Percentiles rank a stretch among this genome's conserved stretches.
Evolutionary conservation across 2,113 vertebrate genomes (phyloP).

Genomic region (Promerops cafer): DNA sequence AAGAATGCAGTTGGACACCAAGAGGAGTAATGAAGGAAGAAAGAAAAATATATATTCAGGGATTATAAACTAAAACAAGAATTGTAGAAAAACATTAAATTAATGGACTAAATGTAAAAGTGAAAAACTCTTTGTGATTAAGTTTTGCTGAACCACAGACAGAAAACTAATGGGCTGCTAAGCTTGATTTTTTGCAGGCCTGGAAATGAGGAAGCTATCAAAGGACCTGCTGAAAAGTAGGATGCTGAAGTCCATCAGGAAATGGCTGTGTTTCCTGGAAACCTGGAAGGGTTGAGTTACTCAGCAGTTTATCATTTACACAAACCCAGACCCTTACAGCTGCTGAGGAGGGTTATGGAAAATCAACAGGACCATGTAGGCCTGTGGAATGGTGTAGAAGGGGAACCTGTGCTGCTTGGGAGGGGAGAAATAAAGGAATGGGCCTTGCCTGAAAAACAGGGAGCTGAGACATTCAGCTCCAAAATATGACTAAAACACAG

Average conservation of each 20-base stretch:
- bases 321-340: not conserved
- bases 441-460: not conserved
- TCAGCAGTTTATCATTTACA: not conserved
- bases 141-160: not conserved
- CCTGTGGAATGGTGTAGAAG: not conserved
- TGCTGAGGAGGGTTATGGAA: not conserved
- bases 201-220: not conserved
- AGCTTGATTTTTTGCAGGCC: not conserved
- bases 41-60: not conserved
- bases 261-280: not conserved
- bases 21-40: not conserved
- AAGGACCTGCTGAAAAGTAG: not conserved
- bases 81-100: not conserved
- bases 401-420: not conserved
- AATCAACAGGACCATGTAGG: not conserved
- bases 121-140: not conserved
- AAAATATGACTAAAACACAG: not conserved
- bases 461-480: not conserved
- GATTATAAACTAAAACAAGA: not conserved
- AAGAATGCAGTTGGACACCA: not conserved
- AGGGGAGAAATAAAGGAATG: not conserved
- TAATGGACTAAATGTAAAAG: not conserved
- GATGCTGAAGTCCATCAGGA: not conserved
- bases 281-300: not conserved
- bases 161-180: not conserved